A percentile compares a stretch with the other conserved stretches of the same genome.
These are phyloP conservation scores for Phaedon cochleariae DNA, from an alignment of 2,888 invertebrate species.

Conservation along the genomic window DNA sequence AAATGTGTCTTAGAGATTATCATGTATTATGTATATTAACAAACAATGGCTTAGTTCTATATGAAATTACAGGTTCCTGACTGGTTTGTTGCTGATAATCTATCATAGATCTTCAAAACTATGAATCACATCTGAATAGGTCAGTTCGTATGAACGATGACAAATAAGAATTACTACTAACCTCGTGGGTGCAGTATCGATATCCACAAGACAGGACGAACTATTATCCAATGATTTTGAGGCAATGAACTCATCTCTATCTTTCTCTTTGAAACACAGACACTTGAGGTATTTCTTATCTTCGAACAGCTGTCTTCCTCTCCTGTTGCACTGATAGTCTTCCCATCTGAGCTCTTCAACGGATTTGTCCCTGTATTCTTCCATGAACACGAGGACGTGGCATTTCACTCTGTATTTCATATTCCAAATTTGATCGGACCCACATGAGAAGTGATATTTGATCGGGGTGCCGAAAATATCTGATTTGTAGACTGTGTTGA, in stretches of 20 bases:
- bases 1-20: too few species aligned
- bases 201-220: too few species aligned
- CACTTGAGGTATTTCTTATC: constrained; percentile 31
- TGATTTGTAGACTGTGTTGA: constrained; percentile 32
- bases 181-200: constrained; percentile 5
- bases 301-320: constrained; percentile 29
- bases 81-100: too few species aligned
- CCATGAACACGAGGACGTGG: constrained; percentile 36
- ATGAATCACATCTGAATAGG: too few species aligned
- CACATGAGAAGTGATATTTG: constrained; percentile 26
- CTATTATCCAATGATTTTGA: constrained; percentile 18
- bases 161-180: too few species aligned
- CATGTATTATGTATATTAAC: too few species aligned
- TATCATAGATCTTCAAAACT: too few species aligned
- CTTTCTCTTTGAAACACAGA: constrained; percentile 20
- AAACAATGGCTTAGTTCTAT: too few species aligned
- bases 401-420: constrained; percentile 24
- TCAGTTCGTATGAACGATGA: too few species aligned
- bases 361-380: constrained; percentile 33
- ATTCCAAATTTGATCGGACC: constrained; percentile 25
- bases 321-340: constrained; percentile 34
- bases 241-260: constrained; percentile 23
- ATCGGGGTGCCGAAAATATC: constrained; percentile 35
- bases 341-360: constrained; percentile 42
- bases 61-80: too few species aligned